phyloP scores from a whole-genome alignment of 2,888 invertebrate species.

The Ochropleura plecta region DNA sequence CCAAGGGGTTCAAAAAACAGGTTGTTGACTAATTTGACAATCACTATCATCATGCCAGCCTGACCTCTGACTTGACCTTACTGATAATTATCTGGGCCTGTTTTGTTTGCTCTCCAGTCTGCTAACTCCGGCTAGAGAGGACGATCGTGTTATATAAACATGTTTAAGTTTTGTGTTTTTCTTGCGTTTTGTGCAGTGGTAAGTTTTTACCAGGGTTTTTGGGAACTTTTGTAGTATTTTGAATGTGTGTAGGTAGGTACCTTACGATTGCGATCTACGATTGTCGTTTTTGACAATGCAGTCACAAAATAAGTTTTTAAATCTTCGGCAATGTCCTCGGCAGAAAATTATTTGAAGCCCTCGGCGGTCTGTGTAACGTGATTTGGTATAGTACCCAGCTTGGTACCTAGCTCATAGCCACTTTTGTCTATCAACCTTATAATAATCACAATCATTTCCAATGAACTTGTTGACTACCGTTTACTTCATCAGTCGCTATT shows the following conservation, averaged over 20 bases:
- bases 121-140: neutral
- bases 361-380: neutral
- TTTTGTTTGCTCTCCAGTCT: slow-evolving; percentile 36
- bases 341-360: neutral
- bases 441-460: neutral
- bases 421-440: neutral
- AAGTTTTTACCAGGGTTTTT: slow-evolving; percentile 8
- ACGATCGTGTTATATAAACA: slow-evolving; percentile 27
- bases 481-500: neutral
- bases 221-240: neutral
- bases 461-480: neutral
- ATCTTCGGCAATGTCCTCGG: too few species aligned
- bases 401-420: neutral
- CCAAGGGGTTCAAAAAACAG: slow-evolving; percentile 17
- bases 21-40: slow-evolving; percentile 23
- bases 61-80: slow-evolving; percentile 47
- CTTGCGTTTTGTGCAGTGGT: slow-evolving; percentile 36
- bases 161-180: slow-evolving; percentile 49
- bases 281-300: neutral
- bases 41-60: slow-evolving; percentile 12
- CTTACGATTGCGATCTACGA: neutral
- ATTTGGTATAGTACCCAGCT: neutral
- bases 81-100: slow-evolving; percentile 23
- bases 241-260: neutral
- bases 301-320: neutral